These are phyloP conservation scores for Microplitis mediator DNA, from an alignment of 1,140 invertebrate genomes.

Conservation along the genomic window DNA sequence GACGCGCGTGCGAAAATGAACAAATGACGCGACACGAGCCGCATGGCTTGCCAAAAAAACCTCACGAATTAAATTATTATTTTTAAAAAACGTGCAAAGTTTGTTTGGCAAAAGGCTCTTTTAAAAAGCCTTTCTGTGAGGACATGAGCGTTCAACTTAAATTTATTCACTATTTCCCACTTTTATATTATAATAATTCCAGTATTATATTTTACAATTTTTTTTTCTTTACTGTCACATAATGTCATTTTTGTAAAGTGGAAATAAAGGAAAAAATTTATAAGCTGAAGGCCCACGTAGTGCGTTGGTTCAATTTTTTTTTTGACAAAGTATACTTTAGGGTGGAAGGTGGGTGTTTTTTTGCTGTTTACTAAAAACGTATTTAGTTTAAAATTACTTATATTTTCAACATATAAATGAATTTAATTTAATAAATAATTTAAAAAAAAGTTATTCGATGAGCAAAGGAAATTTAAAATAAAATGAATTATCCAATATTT, in stretches of 20 bases:
- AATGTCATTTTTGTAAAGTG: neutral
- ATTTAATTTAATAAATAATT: no score
- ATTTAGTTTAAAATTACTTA: neutral
- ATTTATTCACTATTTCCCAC: conserved; percentile 24
- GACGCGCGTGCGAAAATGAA: conserved; percentile 63
- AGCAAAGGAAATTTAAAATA: no score
- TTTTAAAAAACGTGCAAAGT: conserved; percentile 46
- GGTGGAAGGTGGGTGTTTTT: conserved; percentile 52
- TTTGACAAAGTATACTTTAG: conserved; percentile 36
- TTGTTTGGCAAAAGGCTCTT: conserved; percentile 59
- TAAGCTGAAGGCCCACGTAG: conserved; percentile 59
- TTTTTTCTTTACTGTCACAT: neutral
- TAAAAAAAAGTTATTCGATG: no score
- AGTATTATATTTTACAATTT: neutral
- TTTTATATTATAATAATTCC: neutral
- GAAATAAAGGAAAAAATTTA: neutral
- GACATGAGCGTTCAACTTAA: conserved; percentile 60
- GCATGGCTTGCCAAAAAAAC: conserved; percentile 63
- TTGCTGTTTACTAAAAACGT: neutral
- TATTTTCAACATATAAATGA: neutral
- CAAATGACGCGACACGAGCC: conserved; percentile 63
- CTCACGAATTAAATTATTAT: conserved; percentile 43
- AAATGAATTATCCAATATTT: neutral
- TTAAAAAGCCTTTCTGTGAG: conserved; percentile 62
- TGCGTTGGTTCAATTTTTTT: conserved; percentile 48